Base-by-base conservation (phyloP, 1,140 invertebrate species). In the Nixonia krombeini region DNA sequence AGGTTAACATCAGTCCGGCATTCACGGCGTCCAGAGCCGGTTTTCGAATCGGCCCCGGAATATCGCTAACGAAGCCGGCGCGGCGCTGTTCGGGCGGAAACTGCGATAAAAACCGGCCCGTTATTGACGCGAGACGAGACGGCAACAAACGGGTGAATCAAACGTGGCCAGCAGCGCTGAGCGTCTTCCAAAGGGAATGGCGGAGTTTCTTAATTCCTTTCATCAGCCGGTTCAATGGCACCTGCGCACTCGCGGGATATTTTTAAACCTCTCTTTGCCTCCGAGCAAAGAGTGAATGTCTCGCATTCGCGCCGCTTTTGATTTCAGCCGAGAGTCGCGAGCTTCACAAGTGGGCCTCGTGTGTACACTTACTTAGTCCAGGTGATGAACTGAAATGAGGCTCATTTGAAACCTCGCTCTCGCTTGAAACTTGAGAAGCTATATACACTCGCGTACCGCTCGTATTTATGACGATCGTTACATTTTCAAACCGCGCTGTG, bases 361-460 rank as follows among this genome's bases (percentile, higher is more conserved):
- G 31, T 74, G 59, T 71, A 65, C 59, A 68, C 65, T 71, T 44
- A 38, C 49, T 66, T 53, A 33, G 44, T 72, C 16, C 64, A 63
- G 40, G 50, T 72, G 69, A 76, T 74, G 62, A 52, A 65, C 66
- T 67, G 57, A 76, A 73, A 74, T 73, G 71, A 73, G 55, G 53
- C 70, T 78, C 69, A 76, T 76, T 77, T 61, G 66, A 56, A 70
- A 73, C 47, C 64, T 65, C 66, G 41, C 49, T 52, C 64, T 65
- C 66, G 41, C 49, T 52, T 21, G 44, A 67, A 53, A 75, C 64
- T 75, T 73, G 71, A 69, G 51, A 71, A 61, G 63, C 56, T 68
- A 68, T 57, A 2, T 31, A 68, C 61, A 64, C 2, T 3, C 21
- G 6, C 6, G 21, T 21, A 21, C 21, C 2, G 6, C 21, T 3